phyloP scores from a whole-genome alignment of 2,888 invertebrate genomes.

The Lacanobia oleracea region DNA sequence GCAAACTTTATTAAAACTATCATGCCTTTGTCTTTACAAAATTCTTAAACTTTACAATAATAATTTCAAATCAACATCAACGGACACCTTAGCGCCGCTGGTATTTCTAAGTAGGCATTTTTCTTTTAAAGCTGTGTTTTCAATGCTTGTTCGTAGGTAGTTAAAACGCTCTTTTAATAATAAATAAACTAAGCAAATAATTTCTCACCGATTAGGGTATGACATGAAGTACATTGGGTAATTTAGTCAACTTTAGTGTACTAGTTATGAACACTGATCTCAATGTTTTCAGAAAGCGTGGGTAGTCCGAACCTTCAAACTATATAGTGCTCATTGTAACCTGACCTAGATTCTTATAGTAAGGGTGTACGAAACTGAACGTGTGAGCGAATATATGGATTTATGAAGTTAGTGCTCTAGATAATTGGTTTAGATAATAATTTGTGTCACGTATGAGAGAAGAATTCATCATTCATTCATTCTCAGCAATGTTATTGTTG shows the following conservation, averaged over 20 bases:
- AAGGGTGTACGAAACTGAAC: constrained; percentile 3
- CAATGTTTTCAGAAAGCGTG: constrained; percentile 22
- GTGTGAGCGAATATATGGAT: constrained; percentile 2
- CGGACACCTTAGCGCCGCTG: too few relatives aligned
- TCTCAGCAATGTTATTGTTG: too few relatives aligned
- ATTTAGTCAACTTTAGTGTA: neutral
- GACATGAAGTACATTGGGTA: neutral
- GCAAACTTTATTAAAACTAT: neutral
- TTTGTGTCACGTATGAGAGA: neutral
- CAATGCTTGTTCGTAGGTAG: neutral
- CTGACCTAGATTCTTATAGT: constrained; percentile 31
- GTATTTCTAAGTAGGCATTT: too few relatives aligned
- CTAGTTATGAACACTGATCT: constrained; percentile 11
- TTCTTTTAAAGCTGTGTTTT: neutral
- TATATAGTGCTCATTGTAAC: constrained; percentile 1
- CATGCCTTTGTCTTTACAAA: too few relatives aligned
- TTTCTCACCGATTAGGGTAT: too few relatives aligned
- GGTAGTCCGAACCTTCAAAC: constrained; percentile 10
- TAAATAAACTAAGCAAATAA: too few relatives aligned
- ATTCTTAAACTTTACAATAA: too few relatives aligned
- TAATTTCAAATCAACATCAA: too few relatives aligned
- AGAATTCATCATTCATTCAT: too few relatives aligned
- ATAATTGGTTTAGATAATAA: constrained; percentile 18
- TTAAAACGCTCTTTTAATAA: neutral
- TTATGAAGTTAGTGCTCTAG: constrained; percentile 8